phyloP scores from a whole-genome alignment of 2,888 invertebrate species.

The Aporophyla nigra region DNA sequence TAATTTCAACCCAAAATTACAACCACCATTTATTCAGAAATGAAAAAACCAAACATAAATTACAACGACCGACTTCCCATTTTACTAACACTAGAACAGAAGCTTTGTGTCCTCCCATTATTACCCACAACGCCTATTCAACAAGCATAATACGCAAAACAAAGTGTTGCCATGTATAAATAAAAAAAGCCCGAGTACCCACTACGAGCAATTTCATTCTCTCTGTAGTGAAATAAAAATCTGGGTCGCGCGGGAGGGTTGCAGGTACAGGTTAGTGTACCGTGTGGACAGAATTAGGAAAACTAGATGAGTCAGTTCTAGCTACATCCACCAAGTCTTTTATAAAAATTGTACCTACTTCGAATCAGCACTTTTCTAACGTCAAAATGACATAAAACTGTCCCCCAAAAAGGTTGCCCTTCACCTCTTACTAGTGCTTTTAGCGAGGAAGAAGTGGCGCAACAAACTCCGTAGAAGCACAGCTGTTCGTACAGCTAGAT shows the following conservation, averaged over 20 bases:
- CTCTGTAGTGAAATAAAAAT: slow-evolving; percentile 87
- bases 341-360: too few relatives aligned
- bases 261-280: slow-evolving; percentile 73
- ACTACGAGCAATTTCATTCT: slow-evolving; percentile 89
- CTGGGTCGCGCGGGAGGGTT: slow-evolving; percentile 84
- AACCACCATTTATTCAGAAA: neutral
- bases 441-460: too few relatives aligned
- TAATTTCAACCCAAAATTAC: slow-evolving; percentile 34
- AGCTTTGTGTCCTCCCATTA: slow-evolving; percentile 54
- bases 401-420: too few relatives aligned
- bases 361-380: too few relatives aligned
- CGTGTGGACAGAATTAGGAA: slow-evolving; percentile 49
- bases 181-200: slow-evolving; percentile 73
- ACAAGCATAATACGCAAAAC: slow-evolving; percentile 79
- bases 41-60: slow-evolving; percentile 31
- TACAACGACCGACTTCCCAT: slow-evolving; percentile 37
- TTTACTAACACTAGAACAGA: slow-evolving; percentile 49
- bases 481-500: too few relatives aligned
- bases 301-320: slow-evolving; percentile 69
- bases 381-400: too few relatives aligned
- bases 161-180: slow-evolving; percentile 79
- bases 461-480: too few relatives aligned
- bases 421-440: too few relatives aligned
- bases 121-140: slow-evolving; percentile 65
- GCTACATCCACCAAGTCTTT: neutral